phyloP scores from a whole-genome alignment of 2,113 vertebrate genomes.

The Morone saxatilis region DNA sequence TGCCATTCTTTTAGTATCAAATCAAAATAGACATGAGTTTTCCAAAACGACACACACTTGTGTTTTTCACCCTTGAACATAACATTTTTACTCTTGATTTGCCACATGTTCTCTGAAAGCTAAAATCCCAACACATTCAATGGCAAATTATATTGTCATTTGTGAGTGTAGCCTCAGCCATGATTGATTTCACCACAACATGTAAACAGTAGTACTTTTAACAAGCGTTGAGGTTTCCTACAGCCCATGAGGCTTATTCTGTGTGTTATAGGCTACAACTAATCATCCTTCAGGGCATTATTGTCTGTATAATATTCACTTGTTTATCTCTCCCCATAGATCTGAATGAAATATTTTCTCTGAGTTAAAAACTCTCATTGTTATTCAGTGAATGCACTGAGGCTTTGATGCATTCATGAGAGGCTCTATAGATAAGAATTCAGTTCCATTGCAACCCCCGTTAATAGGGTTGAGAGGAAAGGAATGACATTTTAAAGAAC shows the following conservation, averaged over 20 bases:
- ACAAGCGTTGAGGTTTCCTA: slow-evolving; percentile 33
- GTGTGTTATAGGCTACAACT: slow-evolving; percentile 41
- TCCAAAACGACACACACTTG: not conserved
- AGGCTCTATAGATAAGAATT: slow-evolving; percentile 67
- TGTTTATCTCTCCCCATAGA: slow-evolving; percentile 67
- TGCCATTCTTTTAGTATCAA: slow-evolving; percentile 3
- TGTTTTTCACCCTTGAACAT: not conserved
- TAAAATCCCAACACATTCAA: slow-evolving; percentile 15
- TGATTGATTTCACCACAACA: slow-evolving; percentile 43
- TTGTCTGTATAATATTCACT: slow-evolving; percentile 53
- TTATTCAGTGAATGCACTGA: slow-evolving; percentile 66
- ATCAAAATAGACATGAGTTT: slow-evolving; percentile 23
- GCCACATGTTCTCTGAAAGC: slow-evolving; percentile 20
- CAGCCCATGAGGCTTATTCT: slow-evolving; percentile 28
- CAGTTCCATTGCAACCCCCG: slow-evolving; percentile 57
- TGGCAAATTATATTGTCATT: slow-evolving; percentile 31
- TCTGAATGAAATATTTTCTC: slow-evolving; percentile 63
- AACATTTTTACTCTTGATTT: not conserved
- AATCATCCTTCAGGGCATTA: slow-evolving; percentile 57
- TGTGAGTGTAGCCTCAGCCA: not conserved
- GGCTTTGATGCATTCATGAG: slow-evolving; percentile 68
- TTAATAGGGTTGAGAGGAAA: slow-evolving; percentile 63
- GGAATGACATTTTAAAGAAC: slow-evolving; percentile 77
- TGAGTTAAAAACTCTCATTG: slow-evolving; percentile 64
- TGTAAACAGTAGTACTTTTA: slow-evolving; percentile 39